These are phyloP conservation scores for Gymnarchus niloticus DNA, from an alignment of 2,113 vertebrate species.

Conservation along the genomic window DNA sequence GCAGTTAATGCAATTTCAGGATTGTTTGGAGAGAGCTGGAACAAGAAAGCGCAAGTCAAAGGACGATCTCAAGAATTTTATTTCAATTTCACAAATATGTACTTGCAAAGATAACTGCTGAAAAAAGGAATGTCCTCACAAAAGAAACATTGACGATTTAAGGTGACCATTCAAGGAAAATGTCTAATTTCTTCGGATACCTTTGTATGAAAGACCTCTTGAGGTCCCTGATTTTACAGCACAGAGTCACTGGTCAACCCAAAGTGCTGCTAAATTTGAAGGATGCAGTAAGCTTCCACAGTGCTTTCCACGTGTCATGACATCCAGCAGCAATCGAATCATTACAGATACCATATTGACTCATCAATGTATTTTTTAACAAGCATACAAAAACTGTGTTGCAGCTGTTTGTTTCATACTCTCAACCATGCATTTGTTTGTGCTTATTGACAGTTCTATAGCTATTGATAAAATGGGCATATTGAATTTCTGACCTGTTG, in stretches of 20 bases:
- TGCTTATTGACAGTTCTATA: not conserved
- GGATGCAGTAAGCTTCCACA: not conserved
- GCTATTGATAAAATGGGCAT: not conserved
- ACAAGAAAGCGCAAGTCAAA: not conserved
- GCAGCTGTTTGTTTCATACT: not conserved
- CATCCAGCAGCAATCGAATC: not conserved
- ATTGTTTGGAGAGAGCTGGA: not conserved
- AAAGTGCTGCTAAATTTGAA: not conserved
- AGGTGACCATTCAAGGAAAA: too few species aligned
- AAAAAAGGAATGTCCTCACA: too few species aligned
- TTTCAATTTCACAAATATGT: not conserved
- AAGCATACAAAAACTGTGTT: not conserved
- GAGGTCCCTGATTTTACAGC: not conserved
- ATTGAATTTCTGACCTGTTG: constrained; percentile 3
- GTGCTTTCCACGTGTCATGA: not conserved
- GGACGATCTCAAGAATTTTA: not conserved
- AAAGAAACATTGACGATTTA: too few species aligned
- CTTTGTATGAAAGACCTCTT: not conserved
- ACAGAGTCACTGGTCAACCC: not conserved
- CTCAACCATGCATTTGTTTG: not conserved
- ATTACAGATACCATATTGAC: not conserved
- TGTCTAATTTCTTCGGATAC: not conserved
- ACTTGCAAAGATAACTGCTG: too few species aligned
- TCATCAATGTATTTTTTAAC: not conserved
- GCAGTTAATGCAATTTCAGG: not conserved